A percentile compares a stretch with the other conserved stretches of the same genome.
phyloP scores from a whole-genome alignment of 2,797 vertebrate genomes.

The Coracias cyanogaster region DNA sequence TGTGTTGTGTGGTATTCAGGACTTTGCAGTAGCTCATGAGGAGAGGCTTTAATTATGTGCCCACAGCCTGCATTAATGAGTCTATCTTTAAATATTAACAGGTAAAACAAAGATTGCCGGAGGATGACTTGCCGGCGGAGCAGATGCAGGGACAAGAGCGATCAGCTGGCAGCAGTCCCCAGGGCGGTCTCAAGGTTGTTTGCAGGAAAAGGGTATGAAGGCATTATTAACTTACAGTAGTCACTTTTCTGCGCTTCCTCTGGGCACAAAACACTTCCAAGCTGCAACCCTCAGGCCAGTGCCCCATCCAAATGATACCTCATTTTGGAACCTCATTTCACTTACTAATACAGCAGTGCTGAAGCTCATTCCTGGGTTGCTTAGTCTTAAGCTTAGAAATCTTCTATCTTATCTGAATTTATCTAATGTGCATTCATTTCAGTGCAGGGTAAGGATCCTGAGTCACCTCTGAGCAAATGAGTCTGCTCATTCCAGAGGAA shows the following conservation, averaged over 20 bases:
- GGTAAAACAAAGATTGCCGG: slow-evolving; percentile 20
- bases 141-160: not conserved
- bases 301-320: not conserved
- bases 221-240: not conserved
- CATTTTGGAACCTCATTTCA: not conserved
- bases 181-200: not conserved
- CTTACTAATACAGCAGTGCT: not conserved
- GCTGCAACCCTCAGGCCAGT: not conserved
- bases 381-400: not conserved
- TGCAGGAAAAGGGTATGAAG: not conserved
- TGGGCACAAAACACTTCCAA: not conserved
- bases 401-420: not conserved
- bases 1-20: not conserved
- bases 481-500: not conserved
- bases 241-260: not conserved
- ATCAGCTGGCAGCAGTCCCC: not conserved
- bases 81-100: not conserved
- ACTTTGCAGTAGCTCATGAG: not conserved
- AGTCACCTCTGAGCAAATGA: not conserved
- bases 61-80: not conserved
- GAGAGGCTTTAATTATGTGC: not conserved
- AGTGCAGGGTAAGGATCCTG: not conserved
- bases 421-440: not conserved
- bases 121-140: not conserved
- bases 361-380: not conserved